Conservation (phyloP, 2,113 vertebrate species). For the Aviceda subcristata region DNA sequence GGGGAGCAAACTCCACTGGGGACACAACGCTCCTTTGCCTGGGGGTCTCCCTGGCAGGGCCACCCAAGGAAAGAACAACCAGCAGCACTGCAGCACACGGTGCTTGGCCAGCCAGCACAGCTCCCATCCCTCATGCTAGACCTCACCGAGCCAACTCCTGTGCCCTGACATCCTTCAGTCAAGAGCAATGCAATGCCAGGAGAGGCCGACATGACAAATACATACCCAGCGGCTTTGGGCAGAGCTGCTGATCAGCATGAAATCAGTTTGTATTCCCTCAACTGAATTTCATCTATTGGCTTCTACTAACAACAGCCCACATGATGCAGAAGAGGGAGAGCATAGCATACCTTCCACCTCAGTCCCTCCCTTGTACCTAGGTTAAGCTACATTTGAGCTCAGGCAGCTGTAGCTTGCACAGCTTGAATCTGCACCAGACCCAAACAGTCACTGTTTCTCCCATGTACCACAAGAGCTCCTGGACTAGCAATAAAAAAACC, state of each 20-base stretch:
- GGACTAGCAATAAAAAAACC: background rate
- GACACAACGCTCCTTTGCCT: background rate
- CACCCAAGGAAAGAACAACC: background rate
- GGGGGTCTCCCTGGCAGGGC: background rate
- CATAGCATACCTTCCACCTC: background rate
- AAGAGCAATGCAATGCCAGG: fast-evolving
- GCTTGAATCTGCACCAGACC: background rate
- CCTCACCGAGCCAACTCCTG: background rate
- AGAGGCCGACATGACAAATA: background rate
- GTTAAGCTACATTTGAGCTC: background rate
- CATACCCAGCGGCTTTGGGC: background rate
- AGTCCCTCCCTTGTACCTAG: background rate
- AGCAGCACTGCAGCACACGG: background rate
- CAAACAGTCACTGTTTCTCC: background rate
- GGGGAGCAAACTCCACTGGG: slow-evolving; percentile 40
- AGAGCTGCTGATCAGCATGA: background rate
- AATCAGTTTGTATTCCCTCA: background rate
- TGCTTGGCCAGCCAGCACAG: background rate
- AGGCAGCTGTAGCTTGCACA: background rate
- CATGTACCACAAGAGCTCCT: background rate
- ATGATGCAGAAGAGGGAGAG: background rate
- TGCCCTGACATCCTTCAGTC: background rate
- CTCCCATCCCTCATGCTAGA: background rate
- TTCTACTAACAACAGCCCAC: background rate
- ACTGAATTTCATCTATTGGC: background rate